Evolutionary conservation across 2,888 invertebrate species (phyloP).

Genomic region (Ypsolopha sequella): DNA sequence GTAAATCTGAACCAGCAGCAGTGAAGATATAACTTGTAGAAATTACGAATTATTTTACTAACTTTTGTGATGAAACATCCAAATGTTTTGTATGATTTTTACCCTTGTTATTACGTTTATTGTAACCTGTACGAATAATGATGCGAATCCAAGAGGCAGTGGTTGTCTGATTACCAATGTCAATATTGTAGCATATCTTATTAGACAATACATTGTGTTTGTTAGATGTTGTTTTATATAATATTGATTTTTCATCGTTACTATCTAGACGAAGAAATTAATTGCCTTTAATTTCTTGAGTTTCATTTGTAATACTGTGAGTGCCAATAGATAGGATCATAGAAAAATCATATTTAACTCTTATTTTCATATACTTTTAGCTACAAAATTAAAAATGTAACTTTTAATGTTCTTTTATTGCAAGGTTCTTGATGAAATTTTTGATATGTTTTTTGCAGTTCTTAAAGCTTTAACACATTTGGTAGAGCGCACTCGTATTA

Average conservation of each 20-base stretch:
- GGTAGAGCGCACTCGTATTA: neutral
- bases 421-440: too few relatives aligned
- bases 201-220: conserved; percentile 24
- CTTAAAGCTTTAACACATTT: too few relatives aligned
- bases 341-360: too few relatives aligned
- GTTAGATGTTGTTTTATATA: neutral
- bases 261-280: neutral
- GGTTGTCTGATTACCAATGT: conserved; percentile 16
- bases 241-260: neutral
- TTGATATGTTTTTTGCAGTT: too few relatives aligned
- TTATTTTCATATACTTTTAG: too few relatives aligned
- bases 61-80: conserved; percentile 34
- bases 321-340: neutral
- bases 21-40: conserved; percentile 20
- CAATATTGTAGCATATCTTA: conserved; percentile 40
- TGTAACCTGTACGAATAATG: conserved; percentile 13
- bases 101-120: conserved; percentile 29
- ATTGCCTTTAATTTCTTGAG: neutral
- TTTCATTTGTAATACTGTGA: neutral
- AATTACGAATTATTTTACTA: conserved; percentile 3
- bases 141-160: neutral
- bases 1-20: conserved; percentile 81
- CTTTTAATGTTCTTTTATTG: too few relatives aligned
- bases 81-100: conserved; percentile 42
- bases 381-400: too few relatives aligned